These are phyloP conservation scores for Bucco capensis DNA, from an alignment of 2,113 vertebrate genomes.

Conservation along the genomic window DNA sequence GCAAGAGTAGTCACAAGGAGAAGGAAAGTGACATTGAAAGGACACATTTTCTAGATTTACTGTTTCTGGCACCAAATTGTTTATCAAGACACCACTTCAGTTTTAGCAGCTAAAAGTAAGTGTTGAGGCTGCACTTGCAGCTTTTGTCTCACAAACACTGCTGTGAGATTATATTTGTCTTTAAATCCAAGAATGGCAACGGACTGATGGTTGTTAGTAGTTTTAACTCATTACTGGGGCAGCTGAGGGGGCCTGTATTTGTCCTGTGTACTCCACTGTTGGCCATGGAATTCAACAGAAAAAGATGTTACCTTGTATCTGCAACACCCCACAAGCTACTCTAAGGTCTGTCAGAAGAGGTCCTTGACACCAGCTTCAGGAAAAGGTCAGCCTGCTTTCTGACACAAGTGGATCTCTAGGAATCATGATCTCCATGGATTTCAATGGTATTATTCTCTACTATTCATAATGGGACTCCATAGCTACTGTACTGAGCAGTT, in stretches of 20 bases:
- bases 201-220: background rate
- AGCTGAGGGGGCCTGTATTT: background rate
- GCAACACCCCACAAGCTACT: background rate
- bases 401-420: background rate
- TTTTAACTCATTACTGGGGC: background rate
- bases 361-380: background rate
- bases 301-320: background rate
- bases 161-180: background rate
- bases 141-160: background rate
- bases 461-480: background rate
- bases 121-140: background rate
- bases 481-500: background rate
- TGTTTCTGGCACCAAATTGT: background rate
- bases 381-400: background rate
- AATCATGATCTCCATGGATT: rapidly evolving
- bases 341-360: background rate
- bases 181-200: background rate
- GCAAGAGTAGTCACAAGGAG: background rate
- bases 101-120: background rate
- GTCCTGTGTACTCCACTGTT: rapidly evolving
- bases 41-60: background rate
- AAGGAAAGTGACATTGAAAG: background rate
- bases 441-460: background rate
- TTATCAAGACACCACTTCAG: background rate
- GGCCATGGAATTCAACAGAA: background rate